Base-by-base conservation (phyloP, 2,113 vertebrate genomes). In the Poeciliopsis turrubarensis region DNA sequence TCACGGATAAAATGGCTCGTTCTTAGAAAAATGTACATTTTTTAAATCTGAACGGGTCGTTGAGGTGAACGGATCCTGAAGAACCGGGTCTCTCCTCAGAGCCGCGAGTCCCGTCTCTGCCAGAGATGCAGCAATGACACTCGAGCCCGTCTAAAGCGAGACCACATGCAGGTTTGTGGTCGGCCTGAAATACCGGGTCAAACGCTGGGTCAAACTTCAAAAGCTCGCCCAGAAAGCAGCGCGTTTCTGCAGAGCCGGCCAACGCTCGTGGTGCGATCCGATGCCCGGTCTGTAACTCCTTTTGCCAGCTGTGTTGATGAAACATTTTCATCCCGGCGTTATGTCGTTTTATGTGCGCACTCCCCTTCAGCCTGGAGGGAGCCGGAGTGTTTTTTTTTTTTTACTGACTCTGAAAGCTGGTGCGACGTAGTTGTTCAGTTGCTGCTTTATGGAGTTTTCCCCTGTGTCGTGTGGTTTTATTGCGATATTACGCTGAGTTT, bases 131-230 rank as follows among this genome's bases (percentile, higher is more conserved):
- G 62, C 68, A 68, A 61, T 77, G 2, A 67, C 79, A 75, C 81
- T 89, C 31, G 85, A 90, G 75, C 82, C 87, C 81, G 79, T 73
- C 77, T 57, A 25, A 26, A 0, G 4, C 4, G 62, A 65, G 81
- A 83, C 73, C 70, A 57, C 70, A 63, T 65, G 47, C 75, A 78
- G 71, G 62, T 34, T 27, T 73, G 60, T 70, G 75, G 74, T 61
- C 51, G 60, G 78, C 70, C 69, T 67, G 60, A 57, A 32, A 64
- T 74, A 73, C 68, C 27, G 65, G 78, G 27, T 77, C 67, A 30
- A 75, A 66, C 8, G 51, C n/a, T 8, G 51, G 25, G 51, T n/a
- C 19, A 57, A 57, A 10, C 7, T 57, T 57, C 8, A 57, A 57
- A 25, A 25, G 22, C 7, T 54, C 22, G 17, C 47, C 51, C 22